phyloP scores from a whole-genome alignment of 2,113 vertebrate species.

The Colinus virginianus region DNA sequence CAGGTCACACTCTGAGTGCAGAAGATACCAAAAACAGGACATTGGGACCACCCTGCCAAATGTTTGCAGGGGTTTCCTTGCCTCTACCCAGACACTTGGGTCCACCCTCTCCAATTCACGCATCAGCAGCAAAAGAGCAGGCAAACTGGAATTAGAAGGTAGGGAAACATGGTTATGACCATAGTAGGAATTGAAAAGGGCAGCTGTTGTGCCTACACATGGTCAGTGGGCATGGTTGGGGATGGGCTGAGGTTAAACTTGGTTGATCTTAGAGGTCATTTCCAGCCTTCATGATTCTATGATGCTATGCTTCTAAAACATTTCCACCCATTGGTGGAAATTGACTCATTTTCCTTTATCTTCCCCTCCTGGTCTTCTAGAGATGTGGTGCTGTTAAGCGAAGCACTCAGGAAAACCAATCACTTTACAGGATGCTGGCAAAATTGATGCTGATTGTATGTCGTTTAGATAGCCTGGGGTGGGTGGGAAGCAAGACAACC shows the following conservation, averaged over 20 bases:
- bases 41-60: neutral
- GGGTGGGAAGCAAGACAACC: neutral
- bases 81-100: neutral
- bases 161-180: neutral
- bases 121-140: neutral
- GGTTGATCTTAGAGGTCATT: too few species aligned
- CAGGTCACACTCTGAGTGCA: neutral
- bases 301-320: neutral
- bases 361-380: neutral
- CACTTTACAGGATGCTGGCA: constrained; percentile 36
- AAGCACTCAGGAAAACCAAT: neutral
- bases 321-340: neutral
- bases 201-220: neutral
- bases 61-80: neutral
- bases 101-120: neutral
- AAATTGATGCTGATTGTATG: constrained; percentile 58
- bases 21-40: neutral
- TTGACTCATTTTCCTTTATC: neutral
- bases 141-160: neutral
- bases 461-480: neutral
- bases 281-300: too few species aligned
- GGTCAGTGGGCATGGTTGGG: too few species aligned
- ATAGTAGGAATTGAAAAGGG: neutral
- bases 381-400: neutral
- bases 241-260: too few species aligned